Evolutionary conservation across 1,140 invertebrate species (phyloP), one percentile per base, ranked within the genome.

Genomic region (Bombus affinis): DNA sequence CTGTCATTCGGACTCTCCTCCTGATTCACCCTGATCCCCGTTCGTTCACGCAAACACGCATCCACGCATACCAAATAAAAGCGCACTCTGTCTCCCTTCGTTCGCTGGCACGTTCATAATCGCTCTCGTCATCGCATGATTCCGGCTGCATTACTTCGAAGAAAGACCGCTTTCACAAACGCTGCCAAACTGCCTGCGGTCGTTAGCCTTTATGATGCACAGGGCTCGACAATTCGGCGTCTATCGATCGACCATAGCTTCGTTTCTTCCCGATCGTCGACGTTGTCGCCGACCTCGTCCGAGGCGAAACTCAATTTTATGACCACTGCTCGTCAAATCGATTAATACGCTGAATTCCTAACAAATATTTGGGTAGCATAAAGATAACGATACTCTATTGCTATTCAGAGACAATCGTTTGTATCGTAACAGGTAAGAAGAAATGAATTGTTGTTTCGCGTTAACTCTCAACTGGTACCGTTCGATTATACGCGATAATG

Each of bases 91-190:
- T 89, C 88, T 85, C 88, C 83, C 70, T 86, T 68, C 73, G 72
- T 66, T 57, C 76, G 6, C 39, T 77, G 76, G 70, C 76, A 77
- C 81, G 83, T 37, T 82, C 85, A 81, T 82, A 86, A 86, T 82
- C 88, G 83, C 87, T 82, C 88, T 88, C 88, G 83, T 89, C 88
- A 89, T 89, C 88, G 88, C 88, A 83, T 72, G 87, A 89, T 89
- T 85, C 85, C 70, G 76, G 81, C 74, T 70, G 72, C 84, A 74
- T 89, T 70, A 76, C 83, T 39, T 72, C 88, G 85, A 89, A 89
- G 88, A 89, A 89, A 89, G 84, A 72, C 74, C 71, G 88, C 87
- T 89, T 89, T 89, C 88, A 89, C 84, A 80, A 87, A 77, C 68
- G 83, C 80, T 81, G 83, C 85, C 88, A 80, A 87, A 86, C 81